Conservation (phyloP, 2,113 vertebrate species). For the Takifugu flavidus region DNA sequence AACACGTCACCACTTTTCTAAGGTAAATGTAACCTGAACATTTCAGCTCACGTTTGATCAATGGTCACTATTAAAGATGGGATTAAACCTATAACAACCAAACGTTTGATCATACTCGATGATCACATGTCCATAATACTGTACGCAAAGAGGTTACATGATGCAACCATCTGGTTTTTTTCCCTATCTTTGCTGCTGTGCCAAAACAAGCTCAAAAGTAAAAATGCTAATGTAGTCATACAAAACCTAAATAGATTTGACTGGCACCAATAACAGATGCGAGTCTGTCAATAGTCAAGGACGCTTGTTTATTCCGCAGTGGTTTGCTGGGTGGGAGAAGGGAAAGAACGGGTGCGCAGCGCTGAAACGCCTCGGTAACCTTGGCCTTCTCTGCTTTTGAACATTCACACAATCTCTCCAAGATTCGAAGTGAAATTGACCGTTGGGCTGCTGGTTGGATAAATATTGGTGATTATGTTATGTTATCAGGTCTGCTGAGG, state of each 20-base stretch:
- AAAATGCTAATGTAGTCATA: slow-evolving; percentile 2
- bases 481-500: no score
- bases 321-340: slow-evolving; percentile 17
- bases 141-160: not conserved
- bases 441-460: no score
- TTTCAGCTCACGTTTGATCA: no score
- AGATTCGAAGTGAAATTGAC: no score
- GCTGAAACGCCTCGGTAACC: slow-evolving; percentile 28
- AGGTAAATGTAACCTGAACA: no score
- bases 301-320: slow-evolving; percentile 19
- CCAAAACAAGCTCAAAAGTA: not conserved
- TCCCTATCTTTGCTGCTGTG: not conserved
- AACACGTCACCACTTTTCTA: no score
- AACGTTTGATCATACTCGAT: no score
- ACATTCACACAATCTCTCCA: no score
- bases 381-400: not conserved
- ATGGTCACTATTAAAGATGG: no score
- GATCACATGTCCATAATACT: no score
- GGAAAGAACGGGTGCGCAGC: slow-evolving; percentile 6
- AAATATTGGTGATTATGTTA: no score
- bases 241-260: slow-evolving; percentile 37
- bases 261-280: slow-evolving; percentile 41
- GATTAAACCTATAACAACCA: no score
- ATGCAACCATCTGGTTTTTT: not conserved
- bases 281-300: slow-evolving; percentile 29